These are phyloP conservation scores for Mimas tiliae DNA, from an alignment of 2,888 invertebrate species.

Conservation along the genomic window DNA sequence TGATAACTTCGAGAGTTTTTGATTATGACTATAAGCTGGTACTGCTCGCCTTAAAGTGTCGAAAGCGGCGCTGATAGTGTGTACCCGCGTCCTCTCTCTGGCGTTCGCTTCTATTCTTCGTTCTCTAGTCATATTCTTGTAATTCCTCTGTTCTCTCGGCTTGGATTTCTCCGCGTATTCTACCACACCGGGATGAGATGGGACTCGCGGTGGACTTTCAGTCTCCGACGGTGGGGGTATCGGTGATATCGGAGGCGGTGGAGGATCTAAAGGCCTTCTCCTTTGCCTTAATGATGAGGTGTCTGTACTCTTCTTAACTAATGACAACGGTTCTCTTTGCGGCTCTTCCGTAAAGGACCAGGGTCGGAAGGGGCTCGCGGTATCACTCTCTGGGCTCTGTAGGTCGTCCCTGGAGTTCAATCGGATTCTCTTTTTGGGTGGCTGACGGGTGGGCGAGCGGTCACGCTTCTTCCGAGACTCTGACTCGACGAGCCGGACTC, in stretches of 20 bases:
- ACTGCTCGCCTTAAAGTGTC: constrained; percentile 93
- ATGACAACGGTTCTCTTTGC: constrained; percentile 87
- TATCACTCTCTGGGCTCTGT: constrained; percentile 71
- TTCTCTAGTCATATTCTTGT: constrained; percentile 98
- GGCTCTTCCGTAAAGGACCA: constrained; percentile 86
- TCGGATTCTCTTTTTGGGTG: constrained; percentile 89
- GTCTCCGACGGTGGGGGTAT: constrained; percentile 53
- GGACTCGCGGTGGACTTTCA: constrained; percentile 77
- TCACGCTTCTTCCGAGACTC: constrained; percentile 85
- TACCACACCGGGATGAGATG: constrained; percentile 80
- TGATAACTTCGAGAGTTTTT: constrained; percentile 96
- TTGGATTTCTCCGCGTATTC: constrained; percentile 61
- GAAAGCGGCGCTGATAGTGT: constrained; percentile 98
- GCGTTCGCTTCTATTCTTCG: constrained; percentile 97
- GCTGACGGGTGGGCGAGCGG: constrained; percentile 73
- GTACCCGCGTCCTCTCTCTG: constrained; percentile 95
- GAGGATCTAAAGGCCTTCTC: constrained; percentile 65
- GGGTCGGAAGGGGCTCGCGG: constrained; percentile 85
- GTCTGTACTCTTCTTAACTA: constrained; percentile 82
- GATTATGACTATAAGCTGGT: constrained; percentile 96
- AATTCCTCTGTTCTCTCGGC: constrained; percentile 91
- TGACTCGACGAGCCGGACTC: constrained; percentile 71
- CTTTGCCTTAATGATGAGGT: constrained; percentile 64
- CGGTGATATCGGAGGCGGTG: constrained; percentile 55
- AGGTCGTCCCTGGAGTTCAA: constrained; percentile 71